phyloP scores from a whole-genome alignment of 2,888 invertebrate species.

The Catocala nupta region DNA sequence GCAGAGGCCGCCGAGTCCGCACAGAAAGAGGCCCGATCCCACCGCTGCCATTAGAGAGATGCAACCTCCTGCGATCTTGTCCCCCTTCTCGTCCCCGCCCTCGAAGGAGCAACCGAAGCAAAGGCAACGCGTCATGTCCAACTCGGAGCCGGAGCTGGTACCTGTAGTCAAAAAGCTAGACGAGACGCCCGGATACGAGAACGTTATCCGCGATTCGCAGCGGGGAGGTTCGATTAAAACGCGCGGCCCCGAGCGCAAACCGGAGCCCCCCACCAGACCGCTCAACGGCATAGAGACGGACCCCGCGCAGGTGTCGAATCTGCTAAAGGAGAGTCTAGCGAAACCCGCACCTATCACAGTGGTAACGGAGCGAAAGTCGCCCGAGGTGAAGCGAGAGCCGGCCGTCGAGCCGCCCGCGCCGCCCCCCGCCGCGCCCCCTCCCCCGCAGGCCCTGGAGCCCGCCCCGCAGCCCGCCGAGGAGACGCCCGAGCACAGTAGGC shows the following conservation, averaged over 20 bases:
- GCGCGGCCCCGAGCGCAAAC: slow-evolving; percentile 75
- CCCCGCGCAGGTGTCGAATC: slow-evolving; percentile 90
- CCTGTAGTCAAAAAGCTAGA: slow-evolving; percentile 89
- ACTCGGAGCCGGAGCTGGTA: slow-evolving; percentile 88
- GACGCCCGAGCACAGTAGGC: slow-evolving; percentile 69
- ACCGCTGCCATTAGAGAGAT: slow-evolving; percentile 74
- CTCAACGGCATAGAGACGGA: slow-evolving; percentile 91
- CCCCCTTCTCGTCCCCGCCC: slow-evolving; percentile 84
- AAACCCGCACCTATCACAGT: slow-evolving; percentile 81
- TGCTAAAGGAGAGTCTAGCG: slow-evolving; percentile 89
- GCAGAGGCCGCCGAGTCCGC: slow-evolving; percentile 67
- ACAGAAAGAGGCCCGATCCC: slow-evolving; percentile 73
- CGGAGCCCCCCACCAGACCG: slow-evolving; percentile 64
- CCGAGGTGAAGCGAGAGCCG: slow-evolving; percentile 69
- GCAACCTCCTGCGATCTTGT: slow-evolving; percentile 78
- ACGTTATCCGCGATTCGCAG: slow-evolving; percentile 86
- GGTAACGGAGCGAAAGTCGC: slow-evolving; percentile 74
- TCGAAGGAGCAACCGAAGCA: slow-evolving; percentile 70
- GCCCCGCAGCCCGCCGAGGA: slow-evolving; percentile 55
- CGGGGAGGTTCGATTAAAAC: slow-evolving; percentile 68
- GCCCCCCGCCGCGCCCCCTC: slow-evolving; percentile 34
- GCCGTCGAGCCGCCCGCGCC: slow-evolving; percentile 61
- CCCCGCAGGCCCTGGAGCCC: slow-evolving; percentile 39
- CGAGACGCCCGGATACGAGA: slow-evolving; percentile 88
- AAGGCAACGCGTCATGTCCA: slow-evolving; percentile 70